Base-by-base conservation (phyloP, 2,797 vertebrate species). In the Erithacus rubecula region DNA sequence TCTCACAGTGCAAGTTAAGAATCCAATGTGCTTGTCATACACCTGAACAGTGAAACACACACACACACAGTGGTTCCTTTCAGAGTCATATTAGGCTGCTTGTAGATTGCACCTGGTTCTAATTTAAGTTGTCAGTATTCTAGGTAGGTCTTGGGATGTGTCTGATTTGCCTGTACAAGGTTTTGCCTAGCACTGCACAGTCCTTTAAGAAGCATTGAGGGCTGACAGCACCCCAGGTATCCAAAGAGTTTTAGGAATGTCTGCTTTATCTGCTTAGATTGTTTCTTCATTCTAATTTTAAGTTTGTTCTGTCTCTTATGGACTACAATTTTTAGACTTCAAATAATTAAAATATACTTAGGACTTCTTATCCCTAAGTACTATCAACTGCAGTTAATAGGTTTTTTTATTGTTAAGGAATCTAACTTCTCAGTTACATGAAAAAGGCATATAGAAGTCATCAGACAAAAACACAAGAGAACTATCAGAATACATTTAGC, bases 91-190 rank as follows among this genome's bases (percentile, higher is more conserved):
- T 14, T 11, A 46, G 10, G 11, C 43, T 49, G 20, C 44, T 26
- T 47, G 24, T 37, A 82, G 58, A 75, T 20, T 53, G n/a, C 27
- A 79, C 5, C 10, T 52, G 24, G 12, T 29, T n/a, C 30, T 55
- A 49, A 60, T 10, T 81, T 52, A 74, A 74, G 39, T 15, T 51
- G 19, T 10, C 58, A 44, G 9, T 46, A 47, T 55, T 79, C 39
- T 41, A 11, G 5, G 11, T 52, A 24, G 11, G 5, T 84, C 41
- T 67, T 39, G 37, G 19, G 29, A 68, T 41, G 11, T 11, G 8
- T 15, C 20, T 2, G 0, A 27, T 71, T 23, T 30, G 16, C 24
- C 49, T 64, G 0, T 21, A 18, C 13, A 22, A 67, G 43, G 21
- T 83, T 92, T 68, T 78, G 36, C 19, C 46, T 72, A 71, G 59